Conservation (phyloP, 2,888 invertebrate genomes). For the Hedya salicella region DNA sequence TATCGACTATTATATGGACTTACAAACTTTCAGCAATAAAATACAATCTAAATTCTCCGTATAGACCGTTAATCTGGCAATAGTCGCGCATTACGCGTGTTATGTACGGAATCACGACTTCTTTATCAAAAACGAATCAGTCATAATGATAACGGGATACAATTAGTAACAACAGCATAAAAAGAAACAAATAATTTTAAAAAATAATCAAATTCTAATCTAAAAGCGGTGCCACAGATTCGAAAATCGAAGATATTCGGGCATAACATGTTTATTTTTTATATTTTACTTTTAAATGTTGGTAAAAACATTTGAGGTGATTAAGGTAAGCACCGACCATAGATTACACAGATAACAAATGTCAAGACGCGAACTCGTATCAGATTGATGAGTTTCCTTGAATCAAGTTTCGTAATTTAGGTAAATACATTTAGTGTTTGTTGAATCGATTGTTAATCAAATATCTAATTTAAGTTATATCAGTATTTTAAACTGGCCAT, state of each 20-base stretch:
- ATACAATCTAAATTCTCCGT: slow-evolving; percentile 31
- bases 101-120: slow-evolving; percentile 25
- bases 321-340: slow-evolving; percentile 7
- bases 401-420: slow-evolving; percentile 16
- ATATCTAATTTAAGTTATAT: neutral
- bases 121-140: slow-evolving; percentile 19
- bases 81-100: slow-evolving; percentile 32
- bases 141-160: neutral
- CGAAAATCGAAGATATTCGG: neutral
- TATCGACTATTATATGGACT: neutral
- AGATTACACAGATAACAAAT: slow-evolving; percentile 20
- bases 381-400: slow-evolving; percentile 23
- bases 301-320: slow-evolving; percentile 5
- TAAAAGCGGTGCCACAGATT: slow-evolving; percentile 5
- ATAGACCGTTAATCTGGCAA: slow-evolving; percentile 44
- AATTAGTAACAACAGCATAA: slow-evolving; percentile 12
- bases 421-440: neutral
- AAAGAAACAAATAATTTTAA: neutral
- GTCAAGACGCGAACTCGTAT: slow-evolving; percentile 18
- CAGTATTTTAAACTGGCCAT: neutral
- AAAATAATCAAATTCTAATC: slow-evolving; percentile 7
- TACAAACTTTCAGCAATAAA: slow-evolving; percentile 4
- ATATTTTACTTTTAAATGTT: slow-evolving; percentile 2
- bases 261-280: slow-evolving; percentile 14
- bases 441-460: neutral